Evolutionary conservation across 2,888 invertebrate species (phyloP), one percentile per base, ranked within the genome.

Genomic region (Penaeus monodon): DNA sequence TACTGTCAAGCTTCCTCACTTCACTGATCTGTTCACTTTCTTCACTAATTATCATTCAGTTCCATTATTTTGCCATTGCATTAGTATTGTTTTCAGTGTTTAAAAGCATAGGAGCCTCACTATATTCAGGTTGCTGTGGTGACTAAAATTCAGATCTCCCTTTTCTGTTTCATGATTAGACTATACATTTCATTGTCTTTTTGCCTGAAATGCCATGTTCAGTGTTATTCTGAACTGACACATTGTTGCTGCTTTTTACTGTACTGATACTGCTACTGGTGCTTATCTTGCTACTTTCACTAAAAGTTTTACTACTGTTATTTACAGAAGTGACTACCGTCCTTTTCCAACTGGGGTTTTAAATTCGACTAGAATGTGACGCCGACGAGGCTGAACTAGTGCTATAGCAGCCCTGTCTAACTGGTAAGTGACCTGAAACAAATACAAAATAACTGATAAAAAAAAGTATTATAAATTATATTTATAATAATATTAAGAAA

Each of bases 331-430:
- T 63, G 57, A 63, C 79, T 57, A 66, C 68, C 63, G 79, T 85
- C 68, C n/a, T 79, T 85, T 74, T 85, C 79, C 85, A 85, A 64
- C 79, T 85, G 85, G 80, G 79, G 85, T 85, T 57, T 85, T n/a
- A n/a, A 38, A 63, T 65, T 49, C 79, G 85, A 85, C 85, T 85
- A 85, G 85, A 85, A 79, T 85, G 85, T 49, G 79, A 79, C 57
- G 68, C 63, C 44, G 85, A 68, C 63, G 79, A 68, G 85, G 78
- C 70, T 29, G 79, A 79, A 38, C 85, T 64, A 73, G 79, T 66
- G 79, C 79, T 85, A 79, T 85, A 85, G 63, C 85, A 57, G 85
- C 80, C 85, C 49, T 80, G 33, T 85, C 79, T 79, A 85, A 79
- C 85, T 85, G 85, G 85, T 85, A 85, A 70, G 65, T 85, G 63